phyloP scores from a whole-genome alignment of 2,888 invertebrate genomes.

The Melanophora roralis region DNA sequence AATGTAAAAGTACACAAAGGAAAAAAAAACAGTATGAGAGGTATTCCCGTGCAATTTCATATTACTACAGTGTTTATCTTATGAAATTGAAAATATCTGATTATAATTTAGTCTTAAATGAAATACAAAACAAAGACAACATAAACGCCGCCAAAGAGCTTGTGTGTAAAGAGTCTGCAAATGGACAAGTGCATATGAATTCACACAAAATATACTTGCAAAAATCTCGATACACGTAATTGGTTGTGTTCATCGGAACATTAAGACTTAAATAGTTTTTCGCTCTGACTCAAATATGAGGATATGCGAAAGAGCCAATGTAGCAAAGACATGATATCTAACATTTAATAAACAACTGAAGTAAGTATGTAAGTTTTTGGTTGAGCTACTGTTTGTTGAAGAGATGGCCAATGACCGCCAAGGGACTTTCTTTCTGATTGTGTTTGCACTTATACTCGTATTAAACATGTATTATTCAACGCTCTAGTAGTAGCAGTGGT shows the following conservation, averaged over 20 bases:
- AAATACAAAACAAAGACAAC: not conserved
- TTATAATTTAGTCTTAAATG: slow-evolving; percentile 31
- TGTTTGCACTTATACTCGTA: not conserved
- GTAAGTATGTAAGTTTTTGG: not conserved
- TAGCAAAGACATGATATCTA: slow-evolving; percentile 34
- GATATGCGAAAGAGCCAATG: not conserved
- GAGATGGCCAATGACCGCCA: slow-evolving; percentile 58
- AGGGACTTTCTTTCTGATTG: slow-evolving; percentile 52
- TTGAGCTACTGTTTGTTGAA: not conserved
- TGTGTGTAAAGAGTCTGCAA: not conserved
- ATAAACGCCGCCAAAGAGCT: not conserved
- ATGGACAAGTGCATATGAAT: slow-evolving; percentile 4
- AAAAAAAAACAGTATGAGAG: not conserved
- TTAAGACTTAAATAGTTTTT: slow-evolving; percentile 46
- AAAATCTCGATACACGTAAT: slow-evolving; percentile 44
- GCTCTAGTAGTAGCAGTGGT: not conserved
- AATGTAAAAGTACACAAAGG: not conserved
- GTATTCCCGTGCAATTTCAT: slow-evolving; percentile 43
- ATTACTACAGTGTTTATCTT: slow-evolving; percentile 41
- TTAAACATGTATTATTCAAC: slow-evolving; percentile 24
- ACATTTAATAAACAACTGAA: not conserved
- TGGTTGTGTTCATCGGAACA: slow-evolving; percentile 10
- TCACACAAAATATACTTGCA: not conserved
- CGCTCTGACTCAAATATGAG: not conserved
- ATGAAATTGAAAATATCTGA: slow-evolving; percentile 39